A percentile compares a stretch with the other conserved stretches of the same genome.
Evolutionary conservation across 1,140 invertebrate genomes (phyloP).

Genomic region (Wasmannia auropunctata): DNA sequence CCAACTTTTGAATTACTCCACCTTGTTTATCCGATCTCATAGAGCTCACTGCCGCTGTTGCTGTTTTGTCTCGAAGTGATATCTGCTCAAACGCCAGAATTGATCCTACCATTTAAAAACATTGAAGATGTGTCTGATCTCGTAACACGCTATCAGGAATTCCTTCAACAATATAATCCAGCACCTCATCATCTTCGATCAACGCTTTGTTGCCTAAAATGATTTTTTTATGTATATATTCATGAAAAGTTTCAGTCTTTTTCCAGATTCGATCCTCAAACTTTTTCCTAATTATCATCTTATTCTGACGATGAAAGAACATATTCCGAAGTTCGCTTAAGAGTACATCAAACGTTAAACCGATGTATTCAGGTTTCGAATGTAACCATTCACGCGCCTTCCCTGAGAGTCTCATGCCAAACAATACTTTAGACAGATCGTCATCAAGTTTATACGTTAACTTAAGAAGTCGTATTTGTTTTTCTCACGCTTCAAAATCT

Average conservation of each 20-base stretch:
- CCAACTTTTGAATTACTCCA: too few species aligned
- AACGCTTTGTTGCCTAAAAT: neutral
- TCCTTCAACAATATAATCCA: constrained; percentile 12
- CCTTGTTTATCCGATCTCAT: too few species aligned
- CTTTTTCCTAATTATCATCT: neutral
- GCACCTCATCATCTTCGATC: constrained; percentile 4
- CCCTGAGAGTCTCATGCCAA: neutral
- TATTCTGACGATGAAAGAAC: neutral
- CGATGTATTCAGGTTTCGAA: constrained; percentile 8
- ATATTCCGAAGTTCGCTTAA: neutral
- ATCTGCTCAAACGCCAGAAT: too few species aligned
- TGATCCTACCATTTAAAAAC: too few species aligned
- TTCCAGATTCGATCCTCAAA: neutral
- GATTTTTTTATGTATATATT: constrained; percentile 15
- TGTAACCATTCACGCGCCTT: constrained; percentile 14
- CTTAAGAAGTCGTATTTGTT: neutral
- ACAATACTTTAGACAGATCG: neutral
- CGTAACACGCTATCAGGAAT: constrained; percentile 23
- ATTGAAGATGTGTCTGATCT: neutral
- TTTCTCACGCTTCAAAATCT: neutral
- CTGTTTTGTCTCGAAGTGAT: too few species aligned
- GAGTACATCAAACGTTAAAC: neutral
- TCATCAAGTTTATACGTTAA: neutral
- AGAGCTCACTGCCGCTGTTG: too few species aligned
- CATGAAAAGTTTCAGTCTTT: neutral